Evolutionary conservation across 2,113 vertebrate species (phyloP).

Genomic region (Pygoscelis adeliae): DNA sequence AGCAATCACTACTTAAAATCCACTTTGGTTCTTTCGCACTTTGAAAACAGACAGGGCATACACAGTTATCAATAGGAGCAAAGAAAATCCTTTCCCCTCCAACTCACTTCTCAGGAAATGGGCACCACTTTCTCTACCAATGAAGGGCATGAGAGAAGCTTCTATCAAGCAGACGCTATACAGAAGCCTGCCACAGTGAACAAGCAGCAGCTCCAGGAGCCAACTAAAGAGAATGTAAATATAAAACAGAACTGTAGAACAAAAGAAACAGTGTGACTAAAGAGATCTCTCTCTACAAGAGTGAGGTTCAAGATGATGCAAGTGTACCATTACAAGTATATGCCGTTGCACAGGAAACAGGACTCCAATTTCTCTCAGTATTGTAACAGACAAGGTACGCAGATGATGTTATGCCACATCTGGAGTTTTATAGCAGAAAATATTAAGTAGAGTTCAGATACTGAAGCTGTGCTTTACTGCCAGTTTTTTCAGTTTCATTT

Average conservation of each 20-base stretch:
- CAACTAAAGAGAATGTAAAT: neutral
- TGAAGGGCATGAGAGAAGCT: neutral
- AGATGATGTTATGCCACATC: neutral
- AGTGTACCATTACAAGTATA: neutral
- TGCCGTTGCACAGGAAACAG: neutral
- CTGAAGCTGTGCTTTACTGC: neutral
- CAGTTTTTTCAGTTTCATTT: neutral
- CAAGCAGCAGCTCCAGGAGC: neutral
- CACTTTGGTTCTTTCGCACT: neutral
- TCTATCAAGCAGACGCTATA: neutral
- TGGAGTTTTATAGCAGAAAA: neutral
- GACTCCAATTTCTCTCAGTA: neutral
- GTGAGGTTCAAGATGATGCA: neutral
- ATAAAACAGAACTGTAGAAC: neutral
- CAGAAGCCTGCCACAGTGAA: neutral
- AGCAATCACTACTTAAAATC: neutral
- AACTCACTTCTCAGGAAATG: neutral
- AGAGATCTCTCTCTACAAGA: rapidly evolving
- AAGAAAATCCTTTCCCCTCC: neutral
- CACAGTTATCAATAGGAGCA: neutral
- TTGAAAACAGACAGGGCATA: neutral
- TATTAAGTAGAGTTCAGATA: neutral
- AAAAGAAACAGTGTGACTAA: neutral
- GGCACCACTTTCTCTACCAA: neutral
- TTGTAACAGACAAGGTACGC: neutral